Evolutionary conservation across 1,140 invertebrate genomes (phyloP), one percentile per base, ranked within the genome.

Genomic region (Drosophila fuyamai): DNA sequence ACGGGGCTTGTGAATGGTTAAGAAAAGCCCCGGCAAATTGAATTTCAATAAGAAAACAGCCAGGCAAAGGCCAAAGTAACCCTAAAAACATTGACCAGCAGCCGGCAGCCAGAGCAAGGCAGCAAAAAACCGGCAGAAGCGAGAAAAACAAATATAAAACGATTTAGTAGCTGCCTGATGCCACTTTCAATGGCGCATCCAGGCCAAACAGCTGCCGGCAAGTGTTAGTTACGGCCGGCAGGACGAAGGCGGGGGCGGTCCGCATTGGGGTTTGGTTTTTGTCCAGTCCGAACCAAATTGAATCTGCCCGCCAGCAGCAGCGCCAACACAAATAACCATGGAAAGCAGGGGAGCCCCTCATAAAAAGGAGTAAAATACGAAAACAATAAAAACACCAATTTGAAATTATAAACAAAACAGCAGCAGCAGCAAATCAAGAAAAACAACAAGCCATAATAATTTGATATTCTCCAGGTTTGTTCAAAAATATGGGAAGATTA

Each of bases 11-110:
- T 18, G 56, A 73, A 50, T 43, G 55, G 50, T 40, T 36, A 44
- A 58, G 51, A 55, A 83, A 80, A 58, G 48, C 73, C 46, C 9
- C 67, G 70, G 70, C 70, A 89, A 89, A 89, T 89, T 89, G 84
- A 89, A 89, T 89, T 89, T 84, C 84, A 89, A 89, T 89, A 89
- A 81, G 68, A 88, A 89, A 84, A 89, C 58, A 81, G 51, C 63
- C 50, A 47, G 85, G 79, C 60, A 74, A 81, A 63, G 59, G 59
- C 60, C 63, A 65, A 70, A 78, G 67, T 65, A 74, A 79, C 75
- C 68, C 70, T 68, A 65, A 85, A 85, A 78, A 80, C 76, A 72
- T 76, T 84, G 81, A 74, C 81, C 76, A 80, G 51, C 58, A 75
- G 63, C 53, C 62, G 51, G 43, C 16, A 51, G 41, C 54, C 36